Conservation (phyloP, 2,888 invertebrate species). For the Aethes cnicana region DNA sequence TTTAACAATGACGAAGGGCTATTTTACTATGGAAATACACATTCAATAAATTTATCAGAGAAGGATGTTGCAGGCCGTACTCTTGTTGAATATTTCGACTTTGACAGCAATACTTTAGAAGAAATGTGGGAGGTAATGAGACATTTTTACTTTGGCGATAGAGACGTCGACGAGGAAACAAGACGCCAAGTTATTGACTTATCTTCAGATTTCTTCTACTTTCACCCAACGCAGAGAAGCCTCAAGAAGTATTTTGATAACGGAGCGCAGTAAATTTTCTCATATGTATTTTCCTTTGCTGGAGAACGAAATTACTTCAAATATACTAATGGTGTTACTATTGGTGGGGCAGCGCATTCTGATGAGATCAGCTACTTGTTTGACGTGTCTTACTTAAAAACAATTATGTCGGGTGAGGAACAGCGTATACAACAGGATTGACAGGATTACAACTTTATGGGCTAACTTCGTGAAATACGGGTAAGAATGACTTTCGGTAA, state of each 20-base stretch:
- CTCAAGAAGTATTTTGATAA: conserved; percentile 32
- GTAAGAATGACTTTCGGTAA: no score
- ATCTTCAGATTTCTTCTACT: conserved; percentile 43
- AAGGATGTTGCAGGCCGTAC: not conserved
- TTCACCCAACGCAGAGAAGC: conserved; percentile 47
- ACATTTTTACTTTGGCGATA: conserved; percentile 41
- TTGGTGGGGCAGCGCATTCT: conserved; percentile 20
- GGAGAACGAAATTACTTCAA: conserved; percentile 26
- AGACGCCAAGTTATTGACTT: conserved; percentile 46
- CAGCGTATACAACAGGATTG: conserved; percentile 37
- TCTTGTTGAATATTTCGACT: conserved; percentile 21
- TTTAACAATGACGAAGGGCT: conserved; percentile 18
- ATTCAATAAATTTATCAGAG: conserved; percentile 6
- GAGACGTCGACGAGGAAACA: conserved; percentile 37
- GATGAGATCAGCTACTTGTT: conserved; percentile 31
- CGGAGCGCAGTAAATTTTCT: conserved; percentile 7
- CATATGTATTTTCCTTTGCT: conserved; percentile 19
- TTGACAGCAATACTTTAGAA: conserved; percentile 35
- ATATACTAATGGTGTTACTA: not conserved
- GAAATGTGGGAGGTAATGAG: conserved; percentile 36
- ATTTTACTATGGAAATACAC: not conserved
- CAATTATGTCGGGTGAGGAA: conserved; percentile 31
- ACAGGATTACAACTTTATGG: conserved; percentile 46
- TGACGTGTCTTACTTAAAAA: conserved; percentile 15
- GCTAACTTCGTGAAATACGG: conserved; percentile 48